Base-by-base conservation (phyloP, 2,888 invertebrate genomes). In the Cephonodes hylas region DNA sequence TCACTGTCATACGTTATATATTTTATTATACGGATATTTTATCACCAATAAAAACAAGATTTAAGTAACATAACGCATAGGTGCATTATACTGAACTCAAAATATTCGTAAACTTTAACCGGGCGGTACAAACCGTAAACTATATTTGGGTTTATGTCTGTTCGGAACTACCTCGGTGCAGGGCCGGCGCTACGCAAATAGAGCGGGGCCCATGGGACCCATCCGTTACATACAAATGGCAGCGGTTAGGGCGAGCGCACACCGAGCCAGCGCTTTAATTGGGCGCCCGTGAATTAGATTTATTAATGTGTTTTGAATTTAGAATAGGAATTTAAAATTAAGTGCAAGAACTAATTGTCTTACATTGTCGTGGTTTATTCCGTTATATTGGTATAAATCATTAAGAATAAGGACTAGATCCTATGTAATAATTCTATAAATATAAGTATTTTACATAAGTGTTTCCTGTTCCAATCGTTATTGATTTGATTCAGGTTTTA, bases 111-210 rank as follows among this genome's bases (percentile, higher is more conserved):
- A 53, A 48, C 15, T 27, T 6, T 53, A 60, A 38, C 42, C 42
- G 13, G 23, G 34, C 22, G 5, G 15, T 23, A 59, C 62, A 66
- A 65, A 68, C 66, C 70, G 63, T 63, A 68, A 66, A 74, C 62
- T 63, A 63, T 63, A 59, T 61, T 58, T 61, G 34, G 61, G 57
- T 57, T 61, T 57, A 61, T 46, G 61, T 61, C 61, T 46, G 59
- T 34, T 34, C 46, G 20, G 46, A 60, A 60, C 60, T 60, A 60
- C 53, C n/a, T n/a, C 58, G 42, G 10, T 18, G 25, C 46, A 42
- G 62, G 59, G 58, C 34, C 44, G 44, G 48, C 48, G 44, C 31
- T 22, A 42, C 62, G 59, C 62, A 63, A 63, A 63, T 63, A 63
- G 62, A 59, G 59, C 59, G 53, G 59, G 59, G 48, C 62, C 62